Base-by-base conservation (phyloP, 2,888 invertebrate genomes). In the Dolichomitus sp. region DNA sequence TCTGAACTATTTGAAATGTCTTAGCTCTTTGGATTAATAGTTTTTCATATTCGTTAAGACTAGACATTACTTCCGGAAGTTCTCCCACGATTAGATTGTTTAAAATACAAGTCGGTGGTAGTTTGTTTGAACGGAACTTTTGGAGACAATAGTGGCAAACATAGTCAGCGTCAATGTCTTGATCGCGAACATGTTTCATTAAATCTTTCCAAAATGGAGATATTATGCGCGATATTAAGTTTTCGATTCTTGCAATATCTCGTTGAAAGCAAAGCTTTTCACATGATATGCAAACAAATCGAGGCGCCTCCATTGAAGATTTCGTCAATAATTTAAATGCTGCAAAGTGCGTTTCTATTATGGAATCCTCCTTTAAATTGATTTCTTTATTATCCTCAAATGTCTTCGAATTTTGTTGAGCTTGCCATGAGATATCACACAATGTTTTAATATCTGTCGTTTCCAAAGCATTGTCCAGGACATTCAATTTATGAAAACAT, bases 1-100 rank as follows among this genome's bases (percentile, higher is more conserved):
- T 61, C 66, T 84, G 73, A 23, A 92, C 87, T 12, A 88, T 89
- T 84, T 92, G 91, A 84, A 91, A 91, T 4, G 91, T 89, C 85
- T 92, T 91, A n/a, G 90, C 90, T 78, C 89, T 76, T 80, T 90
- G 59, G 1, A 76, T 76, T 14, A 77, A 52, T 86, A 81, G 88
- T 83, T 86, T 88, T 79, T 91, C 87, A 70, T 84, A 87, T 48
- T 88, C 83, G 80, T 90, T 90, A 14, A 91, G 76, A 6, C 69
- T 27, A n/a, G 27, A 37, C 69, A 90, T 83, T 63, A 82, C 85
- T n/a, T 50, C 17, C 14, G 89, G 88, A 14, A 83, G 59, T 52
- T 57, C 11, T 3, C 48, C 61, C 23, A 80, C 76, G 19, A 52
- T 23, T 9, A 89, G 75, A 33, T 86, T 81, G 81, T 90, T 89